A percentile compares a stretch with the other conserved stretches of the same genome.
phyloP scores from a whole-genome alignment of 2,797 vertebrate genomes.

The Characodon lateralis region DNA sequence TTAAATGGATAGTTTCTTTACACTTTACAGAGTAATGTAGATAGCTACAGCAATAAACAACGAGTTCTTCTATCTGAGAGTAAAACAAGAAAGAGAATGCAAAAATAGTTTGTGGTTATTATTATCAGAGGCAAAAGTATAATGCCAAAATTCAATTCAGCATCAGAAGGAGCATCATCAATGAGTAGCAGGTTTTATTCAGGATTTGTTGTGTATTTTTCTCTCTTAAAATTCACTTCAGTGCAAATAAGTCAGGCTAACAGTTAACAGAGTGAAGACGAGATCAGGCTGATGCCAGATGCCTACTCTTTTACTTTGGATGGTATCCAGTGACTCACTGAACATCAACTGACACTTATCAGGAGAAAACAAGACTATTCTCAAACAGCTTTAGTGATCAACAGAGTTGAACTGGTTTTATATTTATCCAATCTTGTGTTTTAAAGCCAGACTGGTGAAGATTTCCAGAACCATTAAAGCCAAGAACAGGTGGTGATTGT shows the following conservation, averaged over 20 bases:
- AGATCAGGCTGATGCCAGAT: slow-evolving; percentile 60
- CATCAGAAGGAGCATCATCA: slow-evolving; percentile 6
- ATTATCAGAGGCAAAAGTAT: slow-evolving; percentile 13
- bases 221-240: slow-evolving; percentile 27
- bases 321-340: slow-evolving; percentile 47
- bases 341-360: slow-evolving; percentile 48
- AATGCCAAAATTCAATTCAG: not conserved
- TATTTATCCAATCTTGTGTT: slow-evolving; percentile 25
- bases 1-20: slow-evolving; percentile 40
- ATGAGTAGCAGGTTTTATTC: not conserved
- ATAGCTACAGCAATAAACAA: slow-evolving; percentile 31
- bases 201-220: slow-evolving; percentile 4
- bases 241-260: slow-evolving; percentile 40
- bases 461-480: slow-evolving; percentile 43
- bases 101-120: slow-evolving; percentile 12
- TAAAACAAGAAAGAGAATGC: not conserved
- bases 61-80: slow-evolving; percentile 22
- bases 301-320: slow-evolving; percentile 61
- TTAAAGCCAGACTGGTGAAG: slow-evolving; percentile 25
- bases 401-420: slow-evolving; percentile 51
- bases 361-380: slow-evolving; percentile 51
- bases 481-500: slow-evolving; percentile 42
- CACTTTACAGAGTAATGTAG: slow-evolving; percentile 14
- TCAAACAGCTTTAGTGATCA: slow-evolving; percentile 55
- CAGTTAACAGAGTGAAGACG: slow-evolving; percentile 58